phyloP scores from a whole-genome alignment of 2,113 vertebrate genomes.

The Cyanistes caeruleus region DNA sequence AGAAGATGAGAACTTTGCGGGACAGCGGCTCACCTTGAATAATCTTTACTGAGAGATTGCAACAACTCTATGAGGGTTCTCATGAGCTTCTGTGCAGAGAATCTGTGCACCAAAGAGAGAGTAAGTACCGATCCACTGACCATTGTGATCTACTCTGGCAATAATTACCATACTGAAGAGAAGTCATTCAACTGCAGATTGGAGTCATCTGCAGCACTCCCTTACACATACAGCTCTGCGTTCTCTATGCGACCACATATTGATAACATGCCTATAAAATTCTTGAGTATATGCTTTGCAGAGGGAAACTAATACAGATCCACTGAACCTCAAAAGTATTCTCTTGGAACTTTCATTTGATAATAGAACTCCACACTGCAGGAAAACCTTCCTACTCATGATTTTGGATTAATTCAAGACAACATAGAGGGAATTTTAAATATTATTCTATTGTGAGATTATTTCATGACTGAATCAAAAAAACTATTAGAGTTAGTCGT shows the following conservation, averaged over 20 bases:
- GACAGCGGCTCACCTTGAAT: not conserved
- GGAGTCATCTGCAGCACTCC: not conserved
- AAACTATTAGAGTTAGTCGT: too few species aligned
- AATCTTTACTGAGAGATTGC: not conserved
- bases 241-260: not conserved
- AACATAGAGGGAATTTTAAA: not conserved
- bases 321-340: not conserved
- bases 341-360: not conserved
- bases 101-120: not conserved
- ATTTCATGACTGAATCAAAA: not conserved
- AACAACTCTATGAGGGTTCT: not conserved
- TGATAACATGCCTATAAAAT: not conserved
- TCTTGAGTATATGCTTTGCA: not conserved
- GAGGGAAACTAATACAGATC: not conserved
- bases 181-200: slow-evolving; percentile 13
- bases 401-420: slow-evolving; percentile 24
- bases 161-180: not conserved
- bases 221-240: not conserved
- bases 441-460: not conserved
- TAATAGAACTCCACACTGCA: not conserved
- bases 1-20: not conserved
- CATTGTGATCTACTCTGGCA: not conserved
- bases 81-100: not conserved
- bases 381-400: not conserved
- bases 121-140: not conserved